Percentiles rank a stretch among this genome's conserved stretches.
Evolutionary conservation across 2,888 invertebrate genomes (phyloP).

Genomic region (Callimorpha dominula): DNA sequence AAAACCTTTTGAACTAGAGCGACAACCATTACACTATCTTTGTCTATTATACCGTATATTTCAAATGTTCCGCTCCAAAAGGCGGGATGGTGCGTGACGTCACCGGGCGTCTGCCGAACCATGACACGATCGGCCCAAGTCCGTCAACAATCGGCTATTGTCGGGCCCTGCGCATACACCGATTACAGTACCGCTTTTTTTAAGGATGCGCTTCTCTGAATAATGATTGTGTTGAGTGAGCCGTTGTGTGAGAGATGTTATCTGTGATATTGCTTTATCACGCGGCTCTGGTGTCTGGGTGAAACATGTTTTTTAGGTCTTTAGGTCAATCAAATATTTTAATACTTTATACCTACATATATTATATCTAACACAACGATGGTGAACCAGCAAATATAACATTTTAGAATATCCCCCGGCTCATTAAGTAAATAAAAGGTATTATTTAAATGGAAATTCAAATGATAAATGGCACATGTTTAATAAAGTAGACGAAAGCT

Average conservation of each 20-base stretch:
- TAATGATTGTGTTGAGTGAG: slow-evolving; percentile 19
- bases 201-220: slow-evolving; percentile 30
- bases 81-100: slow-evolving; percentile 40
- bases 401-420: too few relatives aligned
- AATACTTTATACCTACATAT: too few relatives aligned
- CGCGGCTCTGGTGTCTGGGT: neutral
- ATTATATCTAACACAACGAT: too few relatives aligned
- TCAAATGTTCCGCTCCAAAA: slow-evolving; percentile 50
- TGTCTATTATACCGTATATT: slow-evolving; percentile 6
- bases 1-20: slow-evolving; percentile 2
- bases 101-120: slow-evolving; percentile 38
- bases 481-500: too few relatives aligned
- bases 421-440: too few relatives aligned
- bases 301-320: neutral
- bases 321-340: slow-evolving; percentile 1
- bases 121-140: slow-evolving; percentile 44
- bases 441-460: too few relatives aligned
- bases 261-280: slow-evolving; percentile 19
- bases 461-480: too few relatives aligned
- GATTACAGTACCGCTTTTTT: slow-evolving; percentile 25
- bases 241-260: slow-evolving; percentile 11
- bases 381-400: too few relatives aligned
- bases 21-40: slow-evolving; percentile 6
- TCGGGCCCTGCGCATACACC: slow-evolving; percentile 34
- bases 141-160: slow-evolving; percentile 43